These are phyloP conservation scores for Ciconia maguari DNA, from an alignment of 2,113 vertebrate species.

Conservation along the genomic window DNA sequence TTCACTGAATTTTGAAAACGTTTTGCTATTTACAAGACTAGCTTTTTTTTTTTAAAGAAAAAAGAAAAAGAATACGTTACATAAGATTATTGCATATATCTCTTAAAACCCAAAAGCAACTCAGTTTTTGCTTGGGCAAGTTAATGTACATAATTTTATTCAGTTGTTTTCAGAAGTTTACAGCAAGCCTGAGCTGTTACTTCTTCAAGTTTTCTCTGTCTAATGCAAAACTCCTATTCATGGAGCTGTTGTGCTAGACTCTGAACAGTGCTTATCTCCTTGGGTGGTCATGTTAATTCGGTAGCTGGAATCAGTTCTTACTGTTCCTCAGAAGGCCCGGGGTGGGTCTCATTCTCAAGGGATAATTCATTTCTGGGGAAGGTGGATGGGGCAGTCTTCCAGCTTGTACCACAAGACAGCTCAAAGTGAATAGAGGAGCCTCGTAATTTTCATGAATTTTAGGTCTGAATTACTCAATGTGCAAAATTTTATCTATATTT, in stretches of 20 bases:
- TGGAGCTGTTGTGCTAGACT: neutral
- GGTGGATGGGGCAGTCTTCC: neutral
- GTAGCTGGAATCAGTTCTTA: neutral
- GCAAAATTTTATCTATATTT: neutral
- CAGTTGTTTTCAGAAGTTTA: neutral
- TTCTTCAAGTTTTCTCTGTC: neutral
- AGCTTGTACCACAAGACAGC: neutral
- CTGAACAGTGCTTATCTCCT: neutral
- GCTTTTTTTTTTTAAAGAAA: neutral
- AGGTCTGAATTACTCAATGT: neutral
- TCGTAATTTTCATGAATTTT: neutral
- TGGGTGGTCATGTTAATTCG: neutral
- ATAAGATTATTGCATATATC: neutral
- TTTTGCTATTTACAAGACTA: neutral
- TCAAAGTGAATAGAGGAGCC: neutral
- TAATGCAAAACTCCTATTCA: neutral
- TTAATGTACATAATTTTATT: neutral
- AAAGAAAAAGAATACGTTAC: neutral
- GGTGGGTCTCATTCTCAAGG: neutral
- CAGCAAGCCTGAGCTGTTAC: neutral
- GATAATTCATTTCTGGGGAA: neutral
- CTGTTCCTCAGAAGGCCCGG: neutral
- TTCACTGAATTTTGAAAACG: neutral
- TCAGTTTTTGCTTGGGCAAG: neutral
- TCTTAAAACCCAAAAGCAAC: neutral